Evolutionary conservation across 1,140 invertebrate genomes (phyloP), one percentile per base, ranked within the genome.

Genomic region (Bombus consobrinus): DNA sequence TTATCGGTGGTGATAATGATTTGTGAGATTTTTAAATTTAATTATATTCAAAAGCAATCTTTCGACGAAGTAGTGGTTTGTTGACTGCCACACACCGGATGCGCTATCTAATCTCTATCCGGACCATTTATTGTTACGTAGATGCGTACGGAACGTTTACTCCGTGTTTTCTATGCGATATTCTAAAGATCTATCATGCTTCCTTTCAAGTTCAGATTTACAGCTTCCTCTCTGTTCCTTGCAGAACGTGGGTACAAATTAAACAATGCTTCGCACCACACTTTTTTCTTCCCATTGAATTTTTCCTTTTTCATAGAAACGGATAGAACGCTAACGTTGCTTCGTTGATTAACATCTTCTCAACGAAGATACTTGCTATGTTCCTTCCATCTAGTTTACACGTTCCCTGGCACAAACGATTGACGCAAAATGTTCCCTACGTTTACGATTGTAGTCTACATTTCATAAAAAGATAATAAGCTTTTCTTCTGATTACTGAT

Each of bases 41-140:
- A 53, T 53, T 22, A 22, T 22, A 22, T 53, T 62, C 59, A 28
- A 5, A n/a, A 62, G 28, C 28, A n/a, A 13, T 62, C 28, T n/a
- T 59, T 1, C 9, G 0, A 62, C 28, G 28, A 62, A 62, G 4
- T 5, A 1, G 12, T 28, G 28, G 28, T 62, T 62, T 28, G 25
- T 62, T 12, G 10, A n/a, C 0, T 62, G 25, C 28, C 0, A 10
- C n/a, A 47, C 15, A 69, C 37, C 47, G 75, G 64, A 84, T 59
- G 32, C 28, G 6, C 22, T 84, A 84, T 84, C 75, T 79, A 84
- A 79, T 79, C 66, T 71, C 3, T 9, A 8, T 43, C 1, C 6
- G 9, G 34, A 76, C 6, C 43, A 57, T 77, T 32, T 34, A 13
- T 83, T 13, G 28, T 77, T 83, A 53, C 41, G 28, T 69, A 37